Base-by-base conservation (phyloP, 2,888 invertebrate species). In the Onthophagus sagittarius region DNA sequence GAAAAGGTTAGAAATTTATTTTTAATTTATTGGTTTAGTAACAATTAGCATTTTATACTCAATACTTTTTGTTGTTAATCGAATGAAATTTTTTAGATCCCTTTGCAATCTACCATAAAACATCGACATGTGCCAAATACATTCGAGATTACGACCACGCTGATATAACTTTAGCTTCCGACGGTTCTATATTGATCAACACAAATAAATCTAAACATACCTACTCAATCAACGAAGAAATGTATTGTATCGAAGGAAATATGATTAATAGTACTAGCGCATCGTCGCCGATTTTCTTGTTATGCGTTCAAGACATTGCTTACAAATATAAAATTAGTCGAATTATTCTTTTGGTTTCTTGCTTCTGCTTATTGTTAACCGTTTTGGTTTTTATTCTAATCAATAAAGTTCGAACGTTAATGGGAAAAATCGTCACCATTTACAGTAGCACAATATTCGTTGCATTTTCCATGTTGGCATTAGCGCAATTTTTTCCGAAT, bases 191-290 rank as follows among this genome's bases (percentile, higher is more conserved):
- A 67, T 23, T 67, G 4, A n/a, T 67, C 9, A 23, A 67, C 23
- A 4, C 39, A 53, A 53, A 15, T 32, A n/a, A 6, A 15, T 31
- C 11, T 31, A n/a, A 23, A 64, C 14, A 2, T 7, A 7, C 15
- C 23, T 67, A 67, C 2, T 5, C 67, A 23, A 23, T 67, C n/a
- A 6, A 67, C 2, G 15, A 67, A n/a, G 31, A 67, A 67, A 67
- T 67, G 67, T 67, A 67, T 23, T 67, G 67, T 6, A 31, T 67
- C 67, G 67, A 67, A 4, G 67, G 67, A 53, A 53, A 53, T 11
- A 53, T 7, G n/a, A 15, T 67, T 11, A 67, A 15, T 15, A 6
- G 9, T 23, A 13, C n/a, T 7, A 32, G 23, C 15, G 67, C 23
- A 5, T 2, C 67, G 9, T 5, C 23, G n/a, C 31, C 67, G 9